Conservation (phyloP, 2,797 vertebrate species). For the Diceros bicornis region DNA sequence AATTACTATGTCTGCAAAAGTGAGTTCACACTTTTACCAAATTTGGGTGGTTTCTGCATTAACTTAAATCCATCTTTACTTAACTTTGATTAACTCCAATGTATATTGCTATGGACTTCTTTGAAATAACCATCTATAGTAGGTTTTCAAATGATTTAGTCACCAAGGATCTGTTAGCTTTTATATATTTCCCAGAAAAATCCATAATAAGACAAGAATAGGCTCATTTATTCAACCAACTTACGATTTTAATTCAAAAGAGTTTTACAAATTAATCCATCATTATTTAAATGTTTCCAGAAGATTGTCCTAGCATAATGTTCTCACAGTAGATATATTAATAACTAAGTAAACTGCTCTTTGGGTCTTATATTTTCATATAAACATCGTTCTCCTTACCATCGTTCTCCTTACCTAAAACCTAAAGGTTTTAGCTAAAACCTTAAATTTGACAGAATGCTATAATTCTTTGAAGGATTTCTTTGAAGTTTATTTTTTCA, state of each 20-base stretch:
- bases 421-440: slow-evolving; percentile 78
- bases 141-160: slow-evolving; percentile 78
- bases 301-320: not conserved
- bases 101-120: slow-evolving; percentile 80
- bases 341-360: slow-evolving; percentile 50
- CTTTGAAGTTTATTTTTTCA: slow-evolving; percentile 56
- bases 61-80: slow-evolving; percentile 84
- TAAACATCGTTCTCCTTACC: slow-evolving; percentile 62
- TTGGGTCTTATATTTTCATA: not conserved
- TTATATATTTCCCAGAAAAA: slow-evolving; percentile 71
- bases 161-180: slow-evolving; percentile 50
- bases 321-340: not conserved
- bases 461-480: not conserved
- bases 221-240: slow-evolving; percentile 55
- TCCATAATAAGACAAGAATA: slow-evolving; percentile 28
- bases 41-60: slow-evolving; percentile 47
- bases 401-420: slow-evolving; percentile 57
- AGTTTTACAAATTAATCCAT: slow-evolving; percentile 8
- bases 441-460: not conserved
- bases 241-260: slow-evolving; percentile 35
- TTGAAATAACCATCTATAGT: slow-evolving; percentile 69
- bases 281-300: not conserved
- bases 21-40: not conserved
- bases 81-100: slow-evolving; percentile 84
- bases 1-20: slow-evolving; percentile 52